phyloP scores from a whole-genome alignment of 2,113 vertebrate species.

The Benitochromis conjunctus region DNA sequence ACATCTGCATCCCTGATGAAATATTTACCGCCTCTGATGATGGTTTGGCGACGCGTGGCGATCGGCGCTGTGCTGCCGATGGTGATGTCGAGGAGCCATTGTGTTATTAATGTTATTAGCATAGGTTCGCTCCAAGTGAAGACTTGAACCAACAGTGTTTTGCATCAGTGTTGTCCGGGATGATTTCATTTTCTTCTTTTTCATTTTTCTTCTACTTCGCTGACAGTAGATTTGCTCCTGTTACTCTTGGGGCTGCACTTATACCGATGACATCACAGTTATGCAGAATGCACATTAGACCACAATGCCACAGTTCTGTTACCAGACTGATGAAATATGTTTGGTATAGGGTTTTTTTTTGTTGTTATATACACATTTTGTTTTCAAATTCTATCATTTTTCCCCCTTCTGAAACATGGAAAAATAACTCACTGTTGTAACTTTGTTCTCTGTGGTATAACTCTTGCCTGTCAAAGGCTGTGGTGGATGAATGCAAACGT shows the following conservation, averaged over 20 bases:
- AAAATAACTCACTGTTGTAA: background rate
- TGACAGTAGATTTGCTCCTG: background rate
- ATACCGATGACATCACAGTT: background rate
- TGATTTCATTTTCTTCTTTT: background rate
- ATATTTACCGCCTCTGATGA: conserved; percentile 69
- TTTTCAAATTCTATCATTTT: background rate
- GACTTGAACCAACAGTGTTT: background rate
- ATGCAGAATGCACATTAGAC: background rate
- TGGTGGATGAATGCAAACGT: background rate
- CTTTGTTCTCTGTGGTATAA: background rate
- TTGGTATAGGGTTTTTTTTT: background rate
- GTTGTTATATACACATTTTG: background rate
- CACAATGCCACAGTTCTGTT: background rate
- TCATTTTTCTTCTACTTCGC: background rate
- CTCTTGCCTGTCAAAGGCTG: background rate
- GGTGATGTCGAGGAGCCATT: conserved; percentile 57
- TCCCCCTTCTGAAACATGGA: background rate
- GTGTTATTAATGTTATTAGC: conserved; percentile 58
- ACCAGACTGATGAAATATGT: background rate
- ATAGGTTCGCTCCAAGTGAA: background rate
- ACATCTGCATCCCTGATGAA: conserved; percentile 76
- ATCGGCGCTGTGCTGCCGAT: conserved; percentile 46
- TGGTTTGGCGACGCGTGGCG: conserved; percentile 47
- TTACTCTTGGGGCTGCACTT: background rate
- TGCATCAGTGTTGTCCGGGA: background rate